Conservation (phyloP, 2,797 vertebrate genomes). For the Bucorvus abyssinicus region DNA sequence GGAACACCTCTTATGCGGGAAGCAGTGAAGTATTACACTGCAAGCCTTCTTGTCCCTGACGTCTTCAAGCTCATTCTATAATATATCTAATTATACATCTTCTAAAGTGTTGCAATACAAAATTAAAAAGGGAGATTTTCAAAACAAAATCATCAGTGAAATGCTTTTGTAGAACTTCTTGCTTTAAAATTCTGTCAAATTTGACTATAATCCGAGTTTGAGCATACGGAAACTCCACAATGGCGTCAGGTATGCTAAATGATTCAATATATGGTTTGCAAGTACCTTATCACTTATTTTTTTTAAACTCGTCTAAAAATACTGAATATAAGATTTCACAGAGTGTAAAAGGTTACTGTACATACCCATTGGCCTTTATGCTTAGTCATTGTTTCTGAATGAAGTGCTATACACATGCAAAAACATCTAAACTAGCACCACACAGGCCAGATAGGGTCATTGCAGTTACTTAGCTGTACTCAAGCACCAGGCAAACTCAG, state of each 20-base stretch:
- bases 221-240: not conserved
- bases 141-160: not conserved
- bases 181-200: not conserved
- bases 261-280: not conserved
- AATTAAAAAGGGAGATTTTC: not conserved
- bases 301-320: not conserved
- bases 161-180: not conserved
- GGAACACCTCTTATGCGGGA: not conserved
- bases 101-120: not conserved
- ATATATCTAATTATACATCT: not conserved
- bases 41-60: not conserved
- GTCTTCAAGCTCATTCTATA: not conserved
- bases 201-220: not conserved
- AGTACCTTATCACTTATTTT: not conserved
- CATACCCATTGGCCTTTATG: not conserved
- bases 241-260: not conserved
- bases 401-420: not conserved
- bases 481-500: not conserved
- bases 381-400: not conserved
- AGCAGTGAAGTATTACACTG: not conserved
- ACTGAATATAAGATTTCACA: no score
- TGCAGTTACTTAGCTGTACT: not conserved
- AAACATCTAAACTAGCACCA: not conserved
- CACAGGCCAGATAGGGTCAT: not conserved
- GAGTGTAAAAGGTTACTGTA: not conserved